Conservation (phyloP, 2,797 vertebrate genomes). For the Channallabes apus region DNA sequence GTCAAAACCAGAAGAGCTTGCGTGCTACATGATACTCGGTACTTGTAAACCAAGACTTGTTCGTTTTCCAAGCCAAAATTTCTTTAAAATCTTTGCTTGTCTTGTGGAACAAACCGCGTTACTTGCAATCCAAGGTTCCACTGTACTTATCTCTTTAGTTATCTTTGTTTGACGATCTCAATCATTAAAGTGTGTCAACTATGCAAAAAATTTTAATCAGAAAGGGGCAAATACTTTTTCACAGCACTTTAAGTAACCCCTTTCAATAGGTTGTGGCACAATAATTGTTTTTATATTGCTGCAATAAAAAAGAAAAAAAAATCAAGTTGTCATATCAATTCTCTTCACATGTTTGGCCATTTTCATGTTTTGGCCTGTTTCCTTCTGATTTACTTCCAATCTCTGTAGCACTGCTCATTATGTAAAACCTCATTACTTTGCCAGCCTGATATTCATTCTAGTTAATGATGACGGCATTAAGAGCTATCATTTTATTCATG, state of each 20-base stretch:
- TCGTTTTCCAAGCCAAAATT: too few species aligned
- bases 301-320: not conserved
- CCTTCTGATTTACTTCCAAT: constrained; percentile 13
- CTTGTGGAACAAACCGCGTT: too few species aligned
- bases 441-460: constrained; percentile 23
- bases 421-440: constrained; percentile 32
- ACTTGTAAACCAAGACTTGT: too few species aligned
- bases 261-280: not conserved
- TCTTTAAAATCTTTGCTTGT: too few species aligned
- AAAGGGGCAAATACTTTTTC: too few species aligned
- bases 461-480: constrained; percentile 33
- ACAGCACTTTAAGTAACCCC: not conserved
- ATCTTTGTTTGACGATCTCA: too few species aligned
- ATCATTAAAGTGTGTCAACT: too few species aligned
- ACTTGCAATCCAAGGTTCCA: too few species aligned
- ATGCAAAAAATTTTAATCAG: too few species aligned
- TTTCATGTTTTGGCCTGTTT: constrained; percentile 11
- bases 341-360: not conserved
- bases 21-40: too few species aligned
- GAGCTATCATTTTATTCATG: constrained; percentile 30
- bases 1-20: too few species aligned
- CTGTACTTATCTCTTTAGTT: too few species aligned
- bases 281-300: not conserved
- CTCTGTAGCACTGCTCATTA: constrained; percentile 24
- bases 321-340: not conserved